These are phyloP conservation scores for Cyphomyrus plagiostoma DNA, from an alignment of 2,113 vertebrate genomes.

Conservation along the genomic window DNA sequence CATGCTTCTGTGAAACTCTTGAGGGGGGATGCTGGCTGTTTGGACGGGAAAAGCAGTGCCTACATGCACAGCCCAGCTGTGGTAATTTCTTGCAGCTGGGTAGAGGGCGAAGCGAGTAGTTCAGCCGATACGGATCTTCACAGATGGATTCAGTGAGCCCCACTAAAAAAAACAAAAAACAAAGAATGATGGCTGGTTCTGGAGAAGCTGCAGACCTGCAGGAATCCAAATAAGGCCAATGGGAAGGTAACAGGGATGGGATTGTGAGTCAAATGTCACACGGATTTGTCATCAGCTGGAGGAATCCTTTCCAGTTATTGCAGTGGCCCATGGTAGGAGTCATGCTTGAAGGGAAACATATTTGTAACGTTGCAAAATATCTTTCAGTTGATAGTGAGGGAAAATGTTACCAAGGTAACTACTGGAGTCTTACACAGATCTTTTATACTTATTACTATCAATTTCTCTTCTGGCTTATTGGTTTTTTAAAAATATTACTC, in stretches of 20 bases:
- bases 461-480: neutral
- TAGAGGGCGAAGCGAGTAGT: conserved; percentile 39
- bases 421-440: neutral
- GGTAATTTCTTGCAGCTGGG: conserved; percentile 41
- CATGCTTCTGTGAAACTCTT: conserved; percentile 13
- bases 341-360: neutral
- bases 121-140: conserved; percentile 41
- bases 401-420: neutral
- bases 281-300: neutral
- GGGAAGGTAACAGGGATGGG: conserved; percentile 11
- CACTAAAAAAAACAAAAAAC: conserved; percentile 27
- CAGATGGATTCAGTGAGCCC: conserved; percentile 29
- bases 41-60: conserved; percentile 30
- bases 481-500: neutral
- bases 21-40: conserved; percentile 32
- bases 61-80: conserved; percentile 31
- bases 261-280: neutral
- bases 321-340: neutral
- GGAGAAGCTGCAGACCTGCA: neutral
- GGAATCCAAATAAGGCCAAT: conserved; percentile 15
- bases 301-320: neutral
- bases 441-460: neutral
- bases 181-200: conserved; percentile 18
- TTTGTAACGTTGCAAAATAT: neutral
- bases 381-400: neutral